Evolutionary conservation across 2,113 vertebrate species (phyloP).

Genomic region (Panurus biarmicus): DNA sequence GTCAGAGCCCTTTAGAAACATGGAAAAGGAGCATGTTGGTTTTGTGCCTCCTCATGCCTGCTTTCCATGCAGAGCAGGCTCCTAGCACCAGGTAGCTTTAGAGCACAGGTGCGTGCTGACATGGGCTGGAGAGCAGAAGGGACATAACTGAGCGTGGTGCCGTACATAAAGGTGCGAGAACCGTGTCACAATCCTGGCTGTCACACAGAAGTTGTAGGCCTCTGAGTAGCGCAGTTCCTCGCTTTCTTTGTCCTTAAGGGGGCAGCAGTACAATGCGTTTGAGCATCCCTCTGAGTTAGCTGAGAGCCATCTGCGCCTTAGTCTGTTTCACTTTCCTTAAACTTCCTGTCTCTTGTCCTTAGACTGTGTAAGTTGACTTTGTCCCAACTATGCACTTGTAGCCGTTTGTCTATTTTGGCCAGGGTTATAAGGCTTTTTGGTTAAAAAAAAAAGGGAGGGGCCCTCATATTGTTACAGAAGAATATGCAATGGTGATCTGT

Average conservation of each 20-base stretch:
- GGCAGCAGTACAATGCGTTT: constrained; percentile 58
- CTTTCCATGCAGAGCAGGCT: background rate
- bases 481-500: background rate
- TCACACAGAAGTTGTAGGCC: background rate
- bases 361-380: background rate
- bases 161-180: background rate
- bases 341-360: background rate
- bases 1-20: background rate
- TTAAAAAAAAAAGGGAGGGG: background rate
- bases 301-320: rapidly evolving
- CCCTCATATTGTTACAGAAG: rapidly evolving
- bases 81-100: background rate
- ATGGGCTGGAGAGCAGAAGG: background rate
- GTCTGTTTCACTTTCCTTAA: background rate
- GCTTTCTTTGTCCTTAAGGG: constrained; percentile 38
- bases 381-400: background rate
- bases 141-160: rapidly evolving
- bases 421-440: background rate
- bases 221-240: background rate
- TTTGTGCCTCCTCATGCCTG: rapidly evolving
- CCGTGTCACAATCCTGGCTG: background rate
- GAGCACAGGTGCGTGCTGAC: rapidly evolving
- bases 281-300: background rate
- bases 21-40: background rate
- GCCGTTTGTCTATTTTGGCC: background rate